Evolutionary conservation across 2,113 vertebrate species (phyloP).

Genomic region (Mirza zaza): DNA sequence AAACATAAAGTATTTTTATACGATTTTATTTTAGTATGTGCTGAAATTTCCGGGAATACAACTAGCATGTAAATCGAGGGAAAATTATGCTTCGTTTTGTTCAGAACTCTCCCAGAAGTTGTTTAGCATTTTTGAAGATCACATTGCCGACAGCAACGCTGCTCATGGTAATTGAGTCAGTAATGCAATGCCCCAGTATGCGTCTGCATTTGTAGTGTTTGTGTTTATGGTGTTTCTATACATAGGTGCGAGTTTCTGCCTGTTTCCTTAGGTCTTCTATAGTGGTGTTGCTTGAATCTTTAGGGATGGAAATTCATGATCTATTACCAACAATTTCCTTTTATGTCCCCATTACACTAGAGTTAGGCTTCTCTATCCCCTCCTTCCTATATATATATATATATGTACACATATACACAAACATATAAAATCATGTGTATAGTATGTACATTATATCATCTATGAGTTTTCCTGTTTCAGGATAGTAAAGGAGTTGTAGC

Average conservation of each 20-base stretch:
- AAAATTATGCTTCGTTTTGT: conserved; percentile 19
- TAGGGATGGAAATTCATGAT: not conserved
- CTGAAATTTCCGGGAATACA: conserved; percentile 43
- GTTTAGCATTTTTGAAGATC: conserved; percentile 32
- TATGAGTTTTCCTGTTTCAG: not conserved
- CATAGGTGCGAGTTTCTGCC: not conserved
- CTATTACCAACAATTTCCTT: not conserved
- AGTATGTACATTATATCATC: not conserved
- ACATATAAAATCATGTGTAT: not conserved
- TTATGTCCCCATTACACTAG: not conserved
- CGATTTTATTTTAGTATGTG: not conserved
- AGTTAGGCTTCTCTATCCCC: not conserved
- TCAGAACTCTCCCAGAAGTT: conserved; percentile 33
- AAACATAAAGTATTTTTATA: conserved; percentile 8
- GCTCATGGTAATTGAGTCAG: not conserved
- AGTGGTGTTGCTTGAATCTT: not conserved
- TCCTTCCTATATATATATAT: not conserved
- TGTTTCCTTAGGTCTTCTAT: not conserved
- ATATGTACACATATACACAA: not conserved
- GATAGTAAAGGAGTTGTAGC: not conserved
- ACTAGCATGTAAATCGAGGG: conserved; percentile 14
- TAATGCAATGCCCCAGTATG: not conserved
- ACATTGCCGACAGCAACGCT: not conserved
- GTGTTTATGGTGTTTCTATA: not conserved
- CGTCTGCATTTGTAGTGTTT: not conserved